These are phyloP conservation scores for Urocynchramus pylzowi DNA, from an alignment of 2,113 vertebrate genomes.

Conservation along the genomic window DNA sequence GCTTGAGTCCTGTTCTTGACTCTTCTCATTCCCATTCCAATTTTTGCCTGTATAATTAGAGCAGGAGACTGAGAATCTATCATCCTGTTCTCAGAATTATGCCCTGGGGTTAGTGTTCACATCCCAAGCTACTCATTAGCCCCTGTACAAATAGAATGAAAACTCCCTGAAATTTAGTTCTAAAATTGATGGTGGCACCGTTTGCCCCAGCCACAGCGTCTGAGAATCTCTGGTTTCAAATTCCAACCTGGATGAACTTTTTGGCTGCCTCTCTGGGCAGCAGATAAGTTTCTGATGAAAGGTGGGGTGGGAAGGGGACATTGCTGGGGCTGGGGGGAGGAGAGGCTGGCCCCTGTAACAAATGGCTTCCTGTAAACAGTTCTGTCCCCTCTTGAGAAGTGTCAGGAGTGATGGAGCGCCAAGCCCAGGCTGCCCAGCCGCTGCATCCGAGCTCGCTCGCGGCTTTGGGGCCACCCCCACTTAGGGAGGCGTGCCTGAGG, in stretches of 20 bases:
- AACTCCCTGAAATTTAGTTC: neutral
- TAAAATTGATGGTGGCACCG: neutral
- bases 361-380: constrained; percentile 51
- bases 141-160: neutral
- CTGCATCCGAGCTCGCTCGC: accelerated
- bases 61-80: neutral
- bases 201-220: neutral
- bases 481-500: accelerated
- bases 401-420: neutral
- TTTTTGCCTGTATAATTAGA: constrained; percentile 40
- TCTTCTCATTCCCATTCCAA: neutral
- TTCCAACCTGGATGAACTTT: constrained; percentile 21
- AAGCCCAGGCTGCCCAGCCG: neutral
- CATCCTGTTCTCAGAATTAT: constrained; percentile 14
- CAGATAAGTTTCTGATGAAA: constrained; percentile 24
- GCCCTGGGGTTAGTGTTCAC: constrained; percentile 1
- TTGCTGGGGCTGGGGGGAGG: neutral
- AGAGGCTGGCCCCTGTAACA: neutral
- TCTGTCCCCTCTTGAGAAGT: constrained; percentile 1
- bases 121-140: constrained; percentile 42
- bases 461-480: neutral
- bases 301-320: neutral
- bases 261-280: neutral
- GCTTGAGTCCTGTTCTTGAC: neutral
- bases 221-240: constrained; percentile 23